phyloP scores from a whole-genome alignment of 1,140 invertebrate genomes.

The Anoplophora glabripennis region DNA sequence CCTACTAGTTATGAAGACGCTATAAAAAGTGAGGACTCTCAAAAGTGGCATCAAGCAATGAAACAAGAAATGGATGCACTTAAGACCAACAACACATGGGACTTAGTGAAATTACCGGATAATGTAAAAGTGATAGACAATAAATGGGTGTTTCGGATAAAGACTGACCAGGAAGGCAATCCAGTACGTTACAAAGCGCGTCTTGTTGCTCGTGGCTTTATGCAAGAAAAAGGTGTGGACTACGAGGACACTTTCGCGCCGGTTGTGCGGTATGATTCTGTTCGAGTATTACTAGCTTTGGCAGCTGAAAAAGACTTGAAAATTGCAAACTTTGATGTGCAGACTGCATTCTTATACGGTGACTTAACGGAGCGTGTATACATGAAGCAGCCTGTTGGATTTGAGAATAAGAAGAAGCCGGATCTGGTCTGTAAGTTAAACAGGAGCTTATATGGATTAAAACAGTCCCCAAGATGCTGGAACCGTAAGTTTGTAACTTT shows the following conservation, averaged over 20 bases:
- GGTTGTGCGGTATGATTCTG: constrained; percentile 39
- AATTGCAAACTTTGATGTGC: no score
- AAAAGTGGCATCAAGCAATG: not conserved
- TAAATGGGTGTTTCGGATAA: constrained; percentile 22
- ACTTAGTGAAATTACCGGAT: not conserved
- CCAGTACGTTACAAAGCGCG: constrained; percentile 26
- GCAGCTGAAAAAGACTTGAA: no score
- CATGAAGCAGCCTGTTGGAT: no score
- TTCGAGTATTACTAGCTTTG: no score
- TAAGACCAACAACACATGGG: not conserved
- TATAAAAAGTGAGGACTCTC: not conserved
- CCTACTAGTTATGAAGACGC: not conserved
- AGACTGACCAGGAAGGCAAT: constrained; percentile 9
- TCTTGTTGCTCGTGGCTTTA: constrained; percentile 47
- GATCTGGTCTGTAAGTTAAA: no score
- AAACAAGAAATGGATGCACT: not conserved
- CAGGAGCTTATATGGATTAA: no score
- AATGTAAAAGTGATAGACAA: not conserved
- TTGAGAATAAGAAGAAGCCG: no score
- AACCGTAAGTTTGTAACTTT: no score
- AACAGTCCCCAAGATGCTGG: no score
- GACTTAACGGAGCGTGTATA: no score
- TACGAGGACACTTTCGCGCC: constrained; percentile 46
- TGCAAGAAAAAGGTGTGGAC: constrained; percentile 45
- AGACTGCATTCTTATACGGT: no score